Evolutionary conservation across 2,113 vertebrate genomes (phyloP).

Genomic region (Callospermophilus lateralis): DNA sequence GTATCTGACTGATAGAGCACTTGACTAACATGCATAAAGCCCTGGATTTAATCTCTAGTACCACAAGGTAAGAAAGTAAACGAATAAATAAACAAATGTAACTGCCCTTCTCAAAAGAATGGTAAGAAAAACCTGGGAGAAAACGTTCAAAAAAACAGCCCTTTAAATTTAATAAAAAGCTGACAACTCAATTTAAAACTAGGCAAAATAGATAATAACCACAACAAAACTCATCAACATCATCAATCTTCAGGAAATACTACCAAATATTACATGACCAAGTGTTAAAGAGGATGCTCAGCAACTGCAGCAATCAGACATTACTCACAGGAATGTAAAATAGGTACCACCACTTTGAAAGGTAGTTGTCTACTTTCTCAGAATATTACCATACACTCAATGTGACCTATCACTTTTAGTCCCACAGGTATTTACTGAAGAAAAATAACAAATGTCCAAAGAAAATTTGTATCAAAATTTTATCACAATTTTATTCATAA

Average conservation of each 20-base stretch:
- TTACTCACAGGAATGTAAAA: background rate
- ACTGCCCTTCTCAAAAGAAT: background rate
- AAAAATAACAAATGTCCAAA: constrained; percentile 31
- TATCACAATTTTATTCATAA: constrained; percentile 21
- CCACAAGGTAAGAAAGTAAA: background rate
- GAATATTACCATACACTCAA: background rate
- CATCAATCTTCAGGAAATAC: background rate
- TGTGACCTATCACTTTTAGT: background rate
- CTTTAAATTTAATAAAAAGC: background rate
- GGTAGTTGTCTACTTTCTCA: background rate
- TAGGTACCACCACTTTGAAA: background rate
- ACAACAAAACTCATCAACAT: background rate
- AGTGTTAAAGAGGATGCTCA: background rate
- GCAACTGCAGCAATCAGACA: background rate
- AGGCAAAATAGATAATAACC: background rate
- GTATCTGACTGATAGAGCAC: background rate
- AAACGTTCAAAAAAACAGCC: background rate
- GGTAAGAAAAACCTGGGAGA: background rate
- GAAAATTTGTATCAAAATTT: background rate
- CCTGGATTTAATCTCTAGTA: background rate
- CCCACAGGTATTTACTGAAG: background rate
- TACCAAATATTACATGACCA: background rate
- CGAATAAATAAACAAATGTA: background rate
- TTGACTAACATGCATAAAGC: background rate
- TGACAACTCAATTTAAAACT: constrained; percentile 33